Conservation (phyloP, 2,888 invertebrate genomes). For the Trypoxylon attenuatum region DNA sequence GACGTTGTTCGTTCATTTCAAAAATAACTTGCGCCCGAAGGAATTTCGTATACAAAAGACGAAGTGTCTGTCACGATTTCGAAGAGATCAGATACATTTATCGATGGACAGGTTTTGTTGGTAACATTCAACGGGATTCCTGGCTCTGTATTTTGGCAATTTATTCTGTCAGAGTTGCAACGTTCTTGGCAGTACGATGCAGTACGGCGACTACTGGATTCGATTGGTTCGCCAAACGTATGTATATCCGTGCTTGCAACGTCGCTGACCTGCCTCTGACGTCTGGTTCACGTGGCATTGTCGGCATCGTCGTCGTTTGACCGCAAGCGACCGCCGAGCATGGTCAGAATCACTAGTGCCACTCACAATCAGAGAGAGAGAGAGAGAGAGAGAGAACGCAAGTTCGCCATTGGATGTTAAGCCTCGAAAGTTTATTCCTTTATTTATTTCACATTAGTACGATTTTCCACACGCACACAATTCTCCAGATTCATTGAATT, state of each 20-base stretch:
- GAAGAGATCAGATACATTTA: no score
- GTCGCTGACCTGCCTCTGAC: conserved; percentile 47
- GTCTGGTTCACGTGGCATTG: conserved; percentile 36
- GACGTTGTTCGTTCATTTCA: neutral
- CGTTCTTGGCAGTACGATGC: conserved; percentile 43
- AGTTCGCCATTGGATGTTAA: no score
- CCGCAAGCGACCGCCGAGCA: no score
- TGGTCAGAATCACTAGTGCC: no score
- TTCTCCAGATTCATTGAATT: no score
- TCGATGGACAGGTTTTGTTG: neutral
- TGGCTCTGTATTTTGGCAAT: conserved; percentile 41
- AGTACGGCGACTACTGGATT: conserved; percentile 37
- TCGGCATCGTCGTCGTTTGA: conserved; percentile 42
- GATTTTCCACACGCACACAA: no score
- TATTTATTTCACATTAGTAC: no score
- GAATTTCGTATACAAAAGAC: no score
- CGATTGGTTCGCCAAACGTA: conserved; percentile 45
- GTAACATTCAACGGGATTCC: conserved; percentile 10
- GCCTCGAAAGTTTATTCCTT: no score
- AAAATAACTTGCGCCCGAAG: neutral
- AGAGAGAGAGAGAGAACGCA: neutral
- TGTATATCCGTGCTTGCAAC: conserved; percentile 21
- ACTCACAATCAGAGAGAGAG: conserved; percentile 6
- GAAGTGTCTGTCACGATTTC: no score
- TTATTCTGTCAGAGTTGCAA: conserved; percentile 32